phyloP scores from a whole-genome alignment of 2,888 invertebrate genomes.

The Eupithecia inturbata region DNA sequence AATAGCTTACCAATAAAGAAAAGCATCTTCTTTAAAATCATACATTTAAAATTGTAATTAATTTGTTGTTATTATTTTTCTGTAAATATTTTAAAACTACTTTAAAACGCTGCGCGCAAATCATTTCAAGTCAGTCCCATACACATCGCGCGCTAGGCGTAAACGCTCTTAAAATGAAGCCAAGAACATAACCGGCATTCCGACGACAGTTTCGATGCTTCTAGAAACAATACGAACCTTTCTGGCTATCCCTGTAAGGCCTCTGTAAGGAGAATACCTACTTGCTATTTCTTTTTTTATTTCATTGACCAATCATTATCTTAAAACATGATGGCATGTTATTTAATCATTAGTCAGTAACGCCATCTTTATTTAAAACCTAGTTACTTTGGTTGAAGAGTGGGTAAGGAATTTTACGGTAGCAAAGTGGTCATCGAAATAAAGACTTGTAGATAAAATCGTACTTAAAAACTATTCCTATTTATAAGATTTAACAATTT shows the following conservation, averaged over 20 bases:
- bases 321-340: neutral
- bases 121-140: too few species aligned
- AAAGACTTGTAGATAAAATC: slow-evolving; percentile 68
- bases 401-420: neutral
- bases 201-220: neutral
- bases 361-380: neutral
- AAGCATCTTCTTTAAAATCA: too few species aligned
- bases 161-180: too few species aligned
- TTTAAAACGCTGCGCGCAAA: too few species aligned
- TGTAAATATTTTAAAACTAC: too few species aligned
- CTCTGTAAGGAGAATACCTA: too few species aligned
- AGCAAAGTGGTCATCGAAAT: slow-evolving; percentile 10
- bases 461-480: slow-evolving; percentile 30
- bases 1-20: too few species aligned
- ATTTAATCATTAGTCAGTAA: neutral
- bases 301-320: neutral
- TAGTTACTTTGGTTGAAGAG: neutral
- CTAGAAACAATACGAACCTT: neutral
- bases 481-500: slow-evolving; percentile 49
- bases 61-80: too few species aligned
- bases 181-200: neutral
- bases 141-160: too few species aligned
- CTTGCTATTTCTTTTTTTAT: neutral
- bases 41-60: too few species aligned
- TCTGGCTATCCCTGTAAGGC: neutral